Evolutionary conservation across 1,140 invertebrate genomes (phyloP), one percentile per base, ranked within the genome.

Genomic region (Physella acuta): DNA sequence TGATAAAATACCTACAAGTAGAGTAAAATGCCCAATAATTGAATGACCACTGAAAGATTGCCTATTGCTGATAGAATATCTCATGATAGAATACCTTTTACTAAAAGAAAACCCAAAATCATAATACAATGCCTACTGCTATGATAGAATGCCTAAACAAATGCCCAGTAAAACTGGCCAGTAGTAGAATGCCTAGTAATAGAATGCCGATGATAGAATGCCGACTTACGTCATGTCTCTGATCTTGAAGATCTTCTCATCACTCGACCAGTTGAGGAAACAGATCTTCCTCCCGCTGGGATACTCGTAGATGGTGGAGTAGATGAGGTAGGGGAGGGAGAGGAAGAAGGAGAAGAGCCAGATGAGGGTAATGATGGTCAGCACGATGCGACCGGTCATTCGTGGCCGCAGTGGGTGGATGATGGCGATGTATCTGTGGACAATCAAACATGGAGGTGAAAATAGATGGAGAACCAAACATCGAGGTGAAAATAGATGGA

Each of bases 391-490:
- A 71, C 91, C 90, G 0, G 93, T 92, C 88, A 94, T 92, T 62
- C 93, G 87, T 11, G 92, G 92, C 72, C 92, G 88, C 69, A 97
- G 87, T 2, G 94, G 94, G 77, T 93, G 88, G 39, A 97, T 92
- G 66, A 97, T 96, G 8, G 94, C 95, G 83, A 94, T 90, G 80
- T 95, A 96, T 84, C 94, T 97, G 87, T 36, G n/a, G 53, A 78
- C 68, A 39, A 17, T 20, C 4, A 4, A 26, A 16, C 24, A 51
- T 26, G 44, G 0, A 64, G 24, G 30, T 30, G 20, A 51, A 51
- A 64, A 28, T 26, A 49, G 16, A 24, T 39, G 51, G 28, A 0
- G 24, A 51, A n/a, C 3, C 8, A n/a, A n/a, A 24, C 3, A 36
- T 36, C 3, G 20, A 26, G 3, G 11, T 63, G 24, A 24, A 63